A percentile compares a stretch with the other conserved stretches of the same genome.
Evolutionary conservation across 2,797 vertebrate genomes (phyloP).

Genomic region (Sarcoramphus papa): DNA sequence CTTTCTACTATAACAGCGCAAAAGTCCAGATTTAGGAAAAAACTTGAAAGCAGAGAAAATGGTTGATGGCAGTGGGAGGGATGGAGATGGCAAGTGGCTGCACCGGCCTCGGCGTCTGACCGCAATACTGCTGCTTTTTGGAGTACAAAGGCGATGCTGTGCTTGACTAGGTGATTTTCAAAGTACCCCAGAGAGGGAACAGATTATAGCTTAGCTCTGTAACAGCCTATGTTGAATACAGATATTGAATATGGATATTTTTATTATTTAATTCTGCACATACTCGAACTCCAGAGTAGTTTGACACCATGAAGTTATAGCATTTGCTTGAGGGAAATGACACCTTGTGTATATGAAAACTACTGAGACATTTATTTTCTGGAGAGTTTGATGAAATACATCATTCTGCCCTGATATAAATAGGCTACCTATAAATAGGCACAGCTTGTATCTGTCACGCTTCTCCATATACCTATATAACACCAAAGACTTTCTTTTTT

Average conservation of each 20-base stretch:
- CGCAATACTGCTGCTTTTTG: background rate
- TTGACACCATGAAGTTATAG: background rate
- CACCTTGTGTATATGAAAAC: background rate
- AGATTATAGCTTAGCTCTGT: background rate
- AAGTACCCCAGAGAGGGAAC: background rate
- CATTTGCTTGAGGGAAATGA: background rate
- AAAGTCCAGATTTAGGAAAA: background rate
- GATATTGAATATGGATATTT: background rate
- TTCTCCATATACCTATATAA: background rate
- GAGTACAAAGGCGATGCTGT: accelerated
- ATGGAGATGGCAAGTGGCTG: background rate
- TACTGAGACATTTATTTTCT: background rate
- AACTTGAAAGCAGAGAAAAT: background rate
- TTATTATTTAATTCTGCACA: background rate
- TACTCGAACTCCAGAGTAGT: background rate
- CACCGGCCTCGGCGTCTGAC: accelerated
- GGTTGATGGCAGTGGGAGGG: background rate
- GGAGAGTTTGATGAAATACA: background rate
- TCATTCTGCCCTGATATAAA: background rate
- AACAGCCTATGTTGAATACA: background rate
- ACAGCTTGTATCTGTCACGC: background rate
- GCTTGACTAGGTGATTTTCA: accelerated
- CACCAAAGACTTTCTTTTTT: background rate
- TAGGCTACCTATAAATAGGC: background rate
- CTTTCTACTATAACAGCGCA: background rate